phyloP scores from a whole-genome alignment of 53 echinoderm and acorn worm species.

The Apostichopus leukothele region DNA sequence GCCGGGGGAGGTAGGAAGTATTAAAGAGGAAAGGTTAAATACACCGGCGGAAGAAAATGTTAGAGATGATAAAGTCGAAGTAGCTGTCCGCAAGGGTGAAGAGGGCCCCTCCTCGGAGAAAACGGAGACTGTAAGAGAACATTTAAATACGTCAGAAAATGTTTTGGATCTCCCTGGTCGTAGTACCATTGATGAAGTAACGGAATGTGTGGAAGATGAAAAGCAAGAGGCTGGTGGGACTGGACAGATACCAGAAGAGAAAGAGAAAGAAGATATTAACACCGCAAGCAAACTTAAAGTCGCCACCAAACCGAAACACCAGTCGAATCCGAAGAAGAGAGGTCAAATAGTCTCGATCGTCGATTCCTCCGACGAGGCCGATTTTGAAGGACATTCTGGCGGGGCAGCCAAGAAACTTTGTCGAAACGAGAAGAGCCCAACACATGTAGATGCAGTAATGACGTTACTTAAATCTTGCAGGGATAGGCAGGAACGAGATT shows the following conservation, averaged over 20 bases:
- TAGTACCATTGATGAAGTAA: not conserved
- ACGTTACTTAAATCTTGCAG: not conserved
- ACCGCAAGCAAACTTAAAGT: not conserved
- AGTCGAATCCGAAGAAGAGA: not conserved
- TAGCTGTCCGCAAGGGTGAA: not conserved
- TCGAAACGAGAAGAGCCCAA: not conserved
- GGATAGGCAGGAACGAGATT: not conserved
- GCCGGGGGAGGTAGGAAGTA: not conserved
- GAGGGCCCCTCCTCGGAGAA: not conserved
- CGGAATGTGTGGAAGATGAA: not conserved
- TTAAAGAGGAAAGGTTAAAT: not conserved
- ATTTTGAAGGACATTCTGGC: not conserved
- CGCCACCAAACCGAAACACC: not conserved
- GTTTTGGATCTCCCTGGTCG: not conserved
- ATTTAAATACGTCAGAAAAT: not conserved
- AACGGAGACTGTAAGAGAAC: not conserved
- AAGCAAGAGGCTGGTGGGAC: not conserved
- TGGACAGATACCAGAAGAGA: not conserved
- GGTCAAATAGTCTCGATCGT: not conserved
- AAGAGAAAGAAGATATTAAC: not conserved
- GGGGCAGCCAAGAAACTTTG: not conserved
- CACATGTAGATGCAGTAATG: not conserved
- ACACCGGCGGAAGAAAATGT: not conserved
- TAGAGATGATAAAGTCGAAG: not conserved
- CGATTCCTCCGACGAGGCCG: not conserved